Conservation (phyloP, 2,797 vertebrate species). For the Spinus pinus region DNA sequence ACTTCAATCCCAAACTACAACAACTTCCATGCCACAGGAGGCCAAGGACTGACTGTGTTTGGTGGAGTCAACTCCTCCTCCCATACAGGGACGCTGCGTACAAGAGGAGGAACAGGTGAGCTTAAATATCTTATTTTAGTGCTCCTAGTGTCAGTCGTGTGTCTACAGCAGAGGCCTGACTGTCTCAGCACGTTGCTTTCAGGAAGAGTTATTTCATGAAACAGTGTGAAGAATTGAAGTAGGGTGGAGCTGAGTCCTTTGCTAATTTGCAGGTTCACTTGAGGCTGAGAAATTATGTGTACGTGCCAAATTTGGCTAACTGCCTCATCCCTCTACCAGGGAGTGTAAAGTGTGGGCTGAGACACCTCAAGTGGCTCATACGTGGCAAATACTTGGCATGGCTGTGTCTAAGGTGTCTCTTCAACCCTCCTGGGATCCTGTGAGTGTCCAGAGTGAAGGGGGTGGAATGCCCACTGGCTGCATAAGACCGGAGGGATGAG, state of each 20-base stretch:
- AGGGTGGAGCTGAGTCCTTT: neutral
- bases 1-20: conserved; percentile 95
- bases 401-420: neutral
- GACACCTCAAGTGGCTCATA: neutral
- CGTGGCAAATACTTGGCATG: neutral
- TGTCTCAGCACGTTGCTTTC: neutral
- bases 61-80: conserved; percentile 91
- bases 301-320: neutral
- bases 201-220: neutral
- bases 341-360: neutral
- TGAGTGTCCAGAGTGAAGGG: neutral
- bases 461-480: accelerated
- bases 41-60: conserved; percentile 90
- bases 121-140: neutral
- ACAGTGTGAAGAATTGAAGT: neutral
- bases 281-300: neutral
- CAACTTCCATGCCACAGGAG: conserved; percentile 88
- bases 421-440: neutral
- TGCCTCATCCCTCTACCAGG: neutral
- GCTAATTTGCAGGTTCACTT: neutral
- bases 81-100: conserved; percentile 88
- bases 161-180: neutral
- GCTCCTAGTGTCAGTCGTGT: neutral
- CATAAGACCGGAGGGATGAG: neutral
- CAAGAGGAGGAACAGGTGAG: conserved; percentile 90